Base-by-base conservation (phyloP, 2,888 invertebrate genomes). In the Lithophane leautieri region DNA sequence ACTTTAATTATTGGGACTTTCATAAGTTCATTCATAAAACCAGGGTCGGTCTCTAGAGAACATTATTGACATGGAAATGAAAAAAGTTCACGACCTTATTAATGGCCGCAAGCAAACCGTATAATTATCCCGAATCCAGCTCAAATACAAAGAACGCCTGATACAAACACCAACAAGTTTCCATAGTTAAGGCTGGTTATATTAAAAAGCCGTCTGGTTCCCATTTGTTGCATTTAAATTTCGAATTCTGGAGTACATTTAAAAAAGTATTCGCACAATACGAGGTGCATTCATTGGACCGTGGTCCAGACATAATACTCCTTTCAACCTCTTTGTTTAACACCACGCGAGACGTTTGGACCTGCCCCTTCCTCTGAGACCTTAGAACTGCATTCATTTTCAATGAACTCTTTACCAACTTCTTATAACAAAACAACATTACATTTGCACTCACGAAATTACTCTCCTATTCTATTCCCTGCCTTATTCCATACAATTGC, bases 271-370 rank as follows among this genome's bases (percentile, higher is more conserved):
- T 70, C 47, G 40, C 58, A 61, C 56, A 50, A 61, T 74, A 52
- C 54, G 34, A 77, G 63, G 28, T 70, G 70, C 70, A 77, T 86
- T 88, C 73, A 91, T 88, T 80, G 77, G 83, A 88, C 84, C 83
- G 85, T 89, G 87, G 92, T 92, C 90, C 92, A 92, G 92, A 92
- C 92, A 94, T 92, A 95, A 94, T 93, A 91, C 90, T 92, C 94
- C 90, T 94, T 95, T 94, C 92, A 94, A 91, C 88, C 79, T 89
- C 87, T 94, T 95, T 96, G 94, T 95, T 94, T 93, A 92, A 90
- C 89, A 90, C 91, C 90, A 93, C 92, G 90, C 90, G 89, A 90
- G 89, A 89, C 89, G 87, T 88, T 89, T 82, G 87, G 91, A 91
- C 92, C 91, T 92, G 92, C 93, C 94, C 94, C 93, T 94, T 93